A percentile compares a stretch with the other conserved stretches of the same genome.
phyloP scores from a whole-genome alignment of 53 echinoderm and acorn worm genomes.

The Zoroaster sp. region DNA sequence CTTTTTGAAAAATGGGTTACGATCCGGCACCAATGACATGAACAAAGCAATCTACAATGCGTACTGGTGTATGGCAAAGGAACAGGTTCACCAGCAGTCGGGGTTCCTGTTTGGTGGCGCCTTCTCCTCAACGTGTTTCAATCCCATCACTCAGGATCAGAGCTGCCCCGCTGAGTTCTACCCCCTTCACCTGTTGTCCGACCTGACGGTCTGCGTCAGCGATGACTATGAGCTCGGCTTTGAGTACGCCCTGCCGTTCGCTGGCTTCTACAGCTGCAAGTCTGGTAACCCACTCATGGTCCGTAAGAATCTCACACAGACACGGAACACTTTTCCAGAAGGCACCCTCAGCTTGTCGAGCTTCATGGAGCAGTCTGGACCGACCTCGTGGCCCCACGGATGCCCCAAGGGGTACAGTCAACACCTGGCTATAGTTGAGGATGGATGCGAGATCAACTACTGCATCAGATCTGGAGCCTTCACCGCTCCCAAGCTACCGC shows the following conservation, averaged over 20 bases:
- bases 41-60: conserved; percentile 18
- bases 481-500: not conserved
- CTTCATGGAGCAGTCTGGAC: conserved; percentile 33
- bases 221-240: conserved; percentile 56
- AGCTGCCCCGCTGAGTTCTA: conserved; percentile 50
- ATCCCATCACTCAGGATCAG: conserved; percentile 29
- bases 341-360: conserved; percentile 1
- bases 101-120: conserved; percentile 56
- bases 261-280: conserved; percentile 58
- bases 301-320: not conserved
- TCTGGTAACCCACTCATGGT: conserved; percentile 55
- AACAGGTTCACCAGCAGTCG: conserved; percentile 26
- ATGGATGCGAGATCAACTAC: conserved; percentile 47
- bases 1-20: not conserved
- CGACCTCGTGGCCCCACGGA: conserved; percentile 42
- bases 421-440: conserved; percentile 49
- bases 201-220: conserved; percentile 55
- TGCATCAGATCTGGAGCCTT: conserved; percentile 47
- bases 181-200: conserved; percentile 27
- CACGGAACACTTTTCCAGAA: not conserved
- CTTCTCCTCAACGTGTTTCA: conserved; percentile 21
- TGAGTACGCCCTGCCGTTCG: conserved; percentile 46
- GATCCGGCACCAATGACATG: not conserved
- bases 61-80: conserved; percentile 46
- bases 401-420: conserved; percentile 54